Conservation (phyloP, 1,140 invertebrate genomes). For the Drosophila asahinai region DNA sequence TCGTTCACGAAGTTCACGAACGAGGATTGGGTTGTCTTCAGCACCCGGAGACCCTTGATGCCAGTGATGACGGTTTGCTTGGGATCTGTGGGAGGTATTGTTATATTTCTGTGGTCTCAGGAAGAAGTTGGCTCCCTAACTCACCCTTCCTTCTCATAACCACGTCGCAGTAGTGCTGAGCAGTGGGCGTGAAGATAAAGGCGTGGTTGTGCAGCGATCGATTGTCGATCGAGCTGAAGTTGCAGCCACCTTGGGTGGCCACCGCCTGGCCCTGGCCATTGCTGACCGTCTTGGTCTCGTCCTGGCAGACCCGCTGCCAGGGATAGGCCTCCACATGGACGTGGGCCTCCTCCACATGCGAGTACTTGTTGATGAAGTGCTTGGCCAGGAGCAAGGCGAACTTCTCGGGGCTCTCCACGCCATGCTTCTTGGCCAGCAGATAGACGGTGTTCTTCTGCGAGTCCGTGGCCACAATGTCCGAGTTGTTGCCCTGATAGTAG, state of each 20-base stretch:
- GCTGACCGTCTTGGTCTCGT: slow-evolving; percentile 46
- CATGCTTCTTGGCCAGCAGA: slow-evolving; percentile 90
- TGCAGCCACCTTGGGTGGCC: neutral
- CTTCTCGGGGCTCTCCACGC: slow-evolving; percentile 90
- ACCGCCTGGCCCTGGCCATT: neutral
- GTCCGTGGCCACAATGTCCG: slow-evolving; percentile 92
- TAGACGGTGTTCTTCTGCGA: slow-evolving; percentile 94
- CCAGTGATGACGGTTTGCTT: slow-evolving; percentile 88
- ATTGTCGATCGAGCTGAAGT: slow-evolving; percentile 60
- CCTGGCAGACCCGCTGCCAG: slow-evolving; percentile 89
- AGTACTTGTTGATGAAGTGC: slow-evolving; percentile 90
- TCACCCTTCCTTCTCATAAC: slow-evolving; percentile 88
- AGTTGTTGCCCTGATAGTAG: slow-evolving; percentile 88
- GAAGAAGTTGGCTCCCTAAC: neutral
- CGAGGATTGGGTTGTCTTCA: slow-evolving; percentile 92
- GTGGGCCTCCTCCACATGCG: slow-evolving; percentile 89
- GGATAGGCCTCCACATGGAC: slow-evolving; percentile 90
- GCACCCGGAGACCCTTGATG: slow-evolving; percentile 88
- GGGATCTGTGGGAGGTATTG: slow-evolving; percentile 44
- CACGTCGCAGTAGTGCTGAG: slow-evolving; percentile 88
- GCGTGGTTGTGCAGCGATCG: slow-evolving; percentile 90
- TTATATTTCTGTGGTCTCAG: neutral
- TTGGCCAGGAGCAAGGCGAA: slow-evolving; percentile 89
- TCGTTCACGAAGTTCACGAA: slow-evolving; percentile 92
- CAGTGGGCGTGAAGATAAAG: slow-evolving; percentile 89